Percentiles rank a stretch among this genome's conserved stretches.
These are phyloP conservation scores for Drosophila atripex DNA, from an alignment of 2,888 invertebrate genomes.

Conservation along the genomic window DNA sequence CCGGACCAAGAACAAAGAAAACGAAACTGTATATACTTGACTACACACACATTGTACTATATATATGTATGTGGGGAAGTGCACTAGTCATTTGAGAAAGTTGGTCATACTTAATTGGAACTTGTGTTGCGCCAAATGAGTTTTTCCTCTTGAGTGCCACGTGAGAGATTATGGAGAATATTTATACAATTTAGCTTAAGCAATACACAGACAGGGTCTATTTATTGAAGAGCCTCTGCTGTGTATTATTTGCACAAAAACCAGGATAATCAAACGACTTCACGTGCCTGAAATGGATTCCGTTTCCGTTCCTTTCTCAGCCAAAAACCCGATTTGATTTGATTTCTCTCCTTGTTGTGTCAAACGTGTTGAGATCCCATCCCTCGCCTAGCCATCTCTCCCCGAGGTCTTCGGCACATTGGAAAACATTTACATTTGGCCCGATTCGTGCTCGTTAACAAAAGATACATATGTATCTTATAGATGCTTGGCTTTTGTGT, in stretches of 20 bases:
- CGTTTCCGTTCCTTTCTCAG: slow-evolving; percentile 44
- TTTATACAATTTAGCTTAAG: slow-evolving; percentile 14
- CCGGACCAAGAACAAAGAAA: slow-evolving; percentile 60
- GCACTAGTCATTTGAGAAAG: slow-evolving; percentile 29
- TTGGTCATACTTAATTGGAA: slow-evolving; percentile 55
- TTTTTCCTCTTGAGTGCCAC: slow-evolving; percentile 35
- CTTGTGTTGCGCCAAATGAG: slow-evolving; percentile 36
- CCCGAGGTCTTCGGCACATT: slow-evolving; percentile 15
- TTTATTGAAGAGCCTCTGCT: slow-evolving; percentile 14
- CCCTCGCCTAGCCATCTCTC: not conserved
- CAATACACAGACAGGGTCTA: slow-evolving; percentile 11
- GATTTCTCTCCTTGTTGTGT: slow-evolving; percentile 29
- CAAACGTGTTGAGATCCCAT: slow-evolving; percentile 27
- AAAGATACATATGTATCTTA: slow-evolving; percentile 71
- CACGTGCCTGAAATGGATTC: slow-evolving; percentile 68
- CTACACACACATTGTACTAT: not conserved
- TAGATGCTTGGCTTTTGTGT: slow-evolving; percentile 40
- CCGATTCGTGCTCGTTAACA: slow-evolving; percentile 70
- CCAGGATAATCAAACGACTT: slow-evolving; percentile 63
- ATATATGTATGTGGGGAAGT: not conserved
- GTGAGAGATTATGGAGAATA: slow-evolving; percentile 45
- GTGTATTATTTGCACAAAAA: slow-evolving; percentile 38
- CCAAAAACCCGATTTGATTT: slow-evolving; percentile 66
- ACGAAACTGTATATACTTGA: slow-evolving; percentile 40
- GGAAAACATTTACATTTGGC: slow-evolving; percentile 71